Base-by-base conservation (phyloP, 2,888 invertebrate genomes). In the Brachyopa scutellaris region DNA sequence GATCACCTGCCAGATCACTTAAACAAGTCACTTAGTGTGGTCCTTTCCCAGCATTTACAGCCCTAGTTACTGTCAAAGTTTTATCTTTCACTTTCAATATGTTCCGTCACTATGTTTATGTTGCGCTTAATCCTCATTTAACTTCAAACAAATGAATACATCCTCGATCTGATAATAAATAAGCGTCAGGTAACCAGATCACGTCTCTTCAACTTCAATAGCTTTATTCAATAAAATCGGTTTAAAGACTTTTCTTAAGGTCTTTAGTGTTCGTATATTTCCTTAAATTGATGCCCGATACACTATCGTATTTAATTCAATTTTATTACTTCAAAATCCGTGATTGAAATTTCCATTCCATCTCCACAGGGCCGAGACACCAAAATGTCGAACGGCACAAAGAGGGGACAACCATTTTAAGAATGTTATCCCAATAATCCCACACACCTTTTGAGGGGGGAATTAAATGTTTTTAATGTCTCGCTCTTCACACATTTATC, bases 341-440 rank as follows among this genome's bases (percentile, higher is more conserved):
- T 51, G 72, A 51, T 72, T 38, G 61, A 55, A 45, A 73, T 62
- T 73, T 72, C 42, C 49, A 53, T 61, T 45, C 33, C 9, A 55
- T 49, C n/a, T n/a, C n/a, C n/a, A n/a, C n/a, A n/a, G n/a, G n/a
- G n/a, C n/a, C n/a, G n/a, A n/a, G n/a, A n/a, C n/a, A n/a, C n/a
- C n/a, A n/a, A n/a, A n/a, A n/a, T n/a, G n/a, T n/a, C 26, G n/a
- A 31, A 15, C 8, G 9, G 23, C 17, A 7, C 19, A 40, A 2
- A 9, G 23, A 21, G 17, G 17, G 36, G 26, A 26, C n/a, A n/a
- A 33, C 19, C 40, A 59, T 23, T 17, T 53, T 36, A 61, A 38
- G n/a, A 61, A 66, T 55, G 59, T 45, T 64, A 62, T 31, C 33
- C 29, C 64, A 31, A 73, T 72, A 79, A 79, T 74, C 66, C 67